These are phyloP conservation scores for Catocala sponsa DNA, from an alignment of 2,888 invertebrate species.

Conservation along the genomic window DNA sequence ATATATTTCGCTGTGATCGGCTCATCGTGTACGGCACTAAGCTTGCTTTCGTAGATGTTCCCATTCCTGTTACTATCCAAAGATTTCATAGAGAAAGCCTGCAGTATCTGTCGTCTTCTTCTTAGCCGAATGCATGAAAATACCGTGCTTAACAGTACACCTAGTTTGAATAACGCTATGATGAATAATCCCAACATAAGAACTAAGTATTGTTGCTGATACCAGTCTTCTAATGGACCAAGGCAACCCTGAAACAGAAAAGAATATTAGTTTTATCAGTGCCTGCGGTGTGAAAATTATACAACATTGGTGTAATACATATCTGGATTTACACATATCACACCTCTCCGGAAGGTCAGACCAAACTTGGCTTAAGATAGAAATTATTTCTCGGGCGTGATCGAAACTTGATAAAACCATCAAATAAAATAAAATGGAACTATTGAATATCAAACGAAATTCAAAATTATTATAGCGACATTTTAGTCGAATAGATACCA, in stretches of 20 bases:
- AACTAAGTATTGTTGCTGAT: slow-evolving; percentile 91
- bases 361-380: too few species aligned
- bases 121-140: slow-evolving; percentile 91
- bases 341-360: too few species aligned
- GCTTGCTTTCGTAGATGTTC: slow-evolving; percentile 78
- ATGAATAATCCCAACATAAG: slow-evolving; percentile 90
- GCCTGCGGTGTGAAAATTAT: not conserved
- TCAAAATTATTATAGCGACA: too few species aligned
- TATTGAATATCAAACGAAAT: too few species aligned
- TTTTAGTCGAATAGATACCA: too few species aligned
- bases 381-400: too few species aligned
- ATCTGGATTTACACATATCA: too few species aligned
- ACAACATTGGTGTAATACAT: not conserved
- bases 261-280: slow-evolving; percentile 3
- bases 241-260: slow-evolving; percentile 89
- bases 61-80: slow-evolving; percentile 75
- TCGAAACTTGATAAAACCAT: too few species aligned
- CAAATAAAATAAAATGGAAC: too few species aligned
- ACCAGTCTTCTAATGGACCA: slow-evolving; percentile 92
- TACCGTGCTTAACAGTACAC: slow-evolving; percentile 91
- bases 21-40: slow-evolving; percentile 66
- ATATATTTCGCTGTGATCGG: slow-evolving; percentile 81
- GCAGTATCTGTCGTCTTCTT: slow-evolving; percentile 81
- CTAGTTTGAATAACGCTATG: slow-evolving; percentile 91
- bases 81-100: slow-evolving; percentile 74